These are phyloP conservation scores for Diaperis boleti DNA, from an alignment of 2,888 invertebrate genomes.

Conservation along the genomic window DNA sequence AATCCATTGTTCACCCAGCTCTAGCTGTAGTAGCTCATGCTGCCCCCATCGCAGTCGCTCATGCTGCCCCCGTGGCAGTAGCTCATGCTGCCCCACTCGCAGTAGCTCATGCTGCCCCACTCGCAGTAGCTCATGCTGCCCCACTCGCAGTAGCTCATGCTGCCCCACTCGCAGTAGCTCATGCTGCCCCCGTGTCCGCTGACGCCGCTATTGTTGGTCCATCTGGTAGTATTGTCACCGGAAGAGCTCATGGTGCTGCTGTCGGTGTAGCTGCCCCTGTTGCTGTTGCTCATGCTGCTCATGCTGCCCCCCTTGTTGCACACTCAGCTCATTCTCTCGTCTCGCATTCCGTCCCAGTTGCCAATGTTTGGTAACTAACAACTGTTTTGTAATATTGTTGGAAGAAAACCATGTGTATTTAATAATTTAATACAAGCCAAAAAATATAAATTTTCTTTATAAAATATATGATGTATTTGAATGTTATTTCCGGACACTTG, in stretches of 20 bases:
- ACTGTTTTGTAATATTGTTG: too few relatives aligned
- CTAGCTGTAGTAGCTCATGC: conserved; percentile 26
- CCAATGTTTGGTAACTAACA: conserved; percentile 26
- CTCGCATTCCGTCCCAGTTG: too few relatives aligned
- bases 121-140: conserved; percentile 44
- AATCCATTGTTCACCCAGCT: conserved; percentile 16
- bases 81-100: conserved; percentile 32
- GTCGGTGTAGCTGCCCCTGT: conserved; percentile 22
- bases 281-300: conserved; percentile 31
- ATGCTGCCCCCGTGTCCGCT: too few relatives aligned
- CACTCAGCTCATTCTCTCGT: conserved; percentile 27
- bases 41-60: conserved; percentile 24
- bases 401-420: too few relatives aligned
- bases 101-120: conserved; percentile 38
- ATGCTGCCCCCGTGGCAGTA: conserved; percentile 37
- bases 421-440: too few relatives aligned
- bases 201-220: too few relatives aligned
- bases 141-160: conserved; percentile 29
- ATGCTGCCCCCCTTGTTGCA: too few relatives aligned
- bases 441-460: too few relatives aligned
- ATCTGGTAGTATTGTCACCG: too few relatives aligned
- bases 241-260: too few relatives aligned
- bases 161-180: conserved; percentile 47
- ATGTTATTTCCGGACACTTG: too few relatives aligned
- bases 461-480: too few relatives aligned